Conservation (phyloP, 2,888 invertebrate species). For the Nasonia oneida region DNA sequence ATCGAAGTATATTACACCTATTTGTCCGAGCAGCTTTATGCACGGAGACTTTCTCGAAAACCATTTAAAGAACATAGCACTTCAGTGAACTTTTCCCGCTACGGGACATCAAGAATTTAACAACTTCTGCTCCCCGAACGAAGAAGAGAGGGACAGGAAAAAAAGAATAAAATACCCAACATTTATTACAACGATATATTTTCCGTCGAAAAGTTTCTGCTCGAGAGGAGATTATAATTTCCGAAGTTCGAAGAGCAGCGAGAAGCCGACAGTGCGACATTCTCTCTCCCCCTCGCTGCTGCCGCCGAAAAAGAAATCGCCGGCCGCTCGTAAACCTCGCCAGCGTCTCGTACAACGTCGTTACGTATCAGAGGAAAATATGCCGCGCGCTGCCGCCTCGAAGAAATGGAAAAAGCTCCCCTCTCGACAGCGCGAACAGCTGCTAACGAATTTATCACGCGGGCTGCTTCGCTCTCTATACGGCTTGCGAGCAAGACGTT, state of each 20-base stretch:
- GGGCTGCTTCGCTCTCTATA: conserved; percentile 43
- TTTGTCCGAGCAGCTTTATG: not conserved
- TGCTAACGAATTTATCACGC: conserved; percentile 60
- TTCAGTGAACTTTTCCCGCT: not conserved
- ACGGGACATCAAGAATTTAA: conserved; percentile 29
- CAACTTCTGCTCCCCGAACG: not conserved
- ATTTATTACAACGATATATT: conserved; percentile 51
- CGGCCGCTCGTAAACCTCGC: conserved; percentile 41
- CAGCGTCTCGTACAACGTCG: conserved; percentile 33
- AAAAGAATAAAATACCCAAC: conserved; percentile 43
- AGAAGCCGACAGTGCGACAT: conserved; percentile 32
- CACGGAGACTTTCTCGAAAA: conserved; percentile 1
- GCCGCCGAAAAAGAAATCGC: conserved; percentile 40
- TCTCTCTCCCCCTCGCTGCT: not conserved
- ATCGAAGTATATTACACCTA: not conserved
- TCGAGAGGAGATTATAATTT: conserved; percentile 51
- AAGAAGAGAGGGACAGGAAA: not conserved
- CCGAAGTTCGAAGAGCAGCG: conserved; percentile 37
- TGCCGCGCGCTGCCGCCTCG: conserved; percentile 27
- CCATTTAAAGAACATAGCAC: conserved; percentile 16
- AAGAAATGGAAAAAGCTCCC: conserved; percentile 55
- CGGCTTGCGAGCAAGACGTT: conserved; percentile 12
- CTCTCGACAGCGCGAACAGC: conserved; percentile 39
- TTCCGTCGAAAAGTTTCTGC: conserved; percentile 31
- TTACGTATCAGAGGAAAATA: conserved; percentile 53